Evolutionary conservation across 2,113 vertebrate species (phyloP).

Genomic region (Anthoscopus minutus): DNA sequence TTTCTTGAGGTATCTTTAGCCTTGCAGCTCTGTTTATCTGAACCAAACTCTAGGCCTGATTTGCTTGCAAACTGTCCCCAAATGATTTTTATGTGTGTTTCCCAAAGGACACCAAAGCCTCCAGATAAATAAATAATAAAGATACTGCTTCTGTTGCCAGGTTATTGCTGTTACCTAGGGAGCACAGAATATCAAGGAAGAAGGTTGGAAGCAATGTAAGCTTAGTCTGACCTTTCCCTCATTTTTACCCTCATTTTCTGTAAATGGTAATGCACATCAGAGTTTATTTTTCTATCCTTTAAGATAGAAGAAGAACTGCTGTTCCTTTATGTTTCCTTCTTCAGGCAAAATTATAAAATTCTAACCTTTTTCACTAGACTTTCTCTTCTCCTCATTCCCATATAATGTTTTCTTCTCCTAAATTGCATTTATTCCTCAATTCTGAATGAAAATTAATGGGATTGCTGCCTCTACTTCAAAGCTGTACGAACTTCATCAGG

Average conservation of each 20-base stretch:
- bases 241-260: background rate
- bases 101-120: background rate
- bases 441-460: background rate
- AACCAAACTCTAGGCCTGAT: background rate
- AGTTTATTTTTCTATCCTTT: background rate
- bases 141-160: background rate
- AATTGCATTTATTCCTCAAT: background rate
- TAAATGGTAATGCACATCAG: rapidly evolving
- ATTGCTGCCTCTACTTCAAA: background rate
- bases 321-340: background rate
- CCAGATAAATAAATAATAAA: background rate
- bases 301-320: rapidly evolving
- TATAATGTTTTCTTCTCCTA: background rate
- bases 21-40: background rate
- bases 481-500: background rate
- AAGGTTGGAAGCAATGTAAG: background rate
- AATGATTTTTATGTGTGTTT: background rate
- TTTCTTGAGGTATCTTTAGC: background rate
- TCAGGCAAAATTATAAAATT: background rate
- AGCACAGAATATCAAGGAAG: background rate
- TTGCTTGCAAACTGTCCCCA: background rate
- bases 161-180: background rate
- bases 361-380: background rate
- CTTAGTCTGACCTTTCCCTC: background rate
- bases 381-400: background rate